Conservation (phyloP, 2,797 vertebrate genomes). For the Lycodopsis pacificus region DNA sequence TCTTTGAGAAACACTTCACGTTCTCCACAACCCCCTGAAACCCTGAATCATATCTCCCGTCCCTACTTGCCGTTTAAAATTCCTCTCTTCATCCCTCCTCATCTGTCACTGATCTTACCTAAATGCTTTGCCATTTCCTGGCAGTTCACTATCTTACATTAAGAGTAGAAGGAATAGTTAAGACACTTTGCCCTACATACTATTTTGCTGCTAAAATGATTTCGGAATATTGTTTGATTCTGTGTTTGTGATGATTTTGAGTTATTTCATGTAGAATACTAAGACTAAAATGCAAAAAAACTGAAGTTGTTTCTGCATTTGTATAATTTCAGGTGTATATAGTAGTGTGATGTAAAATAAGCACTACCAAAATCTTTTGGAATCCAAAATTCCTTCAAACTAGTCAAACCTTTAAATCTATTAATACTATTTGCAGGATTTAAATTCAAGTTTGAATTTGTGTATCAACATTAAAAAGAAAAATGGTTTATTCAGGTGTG, state of each 20-base stretch:
- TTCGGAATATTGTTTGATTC: background rate
- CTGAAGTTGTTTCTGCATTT: background rate
- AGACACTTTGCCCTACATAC: background rate
- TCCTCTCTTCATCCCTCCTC: background rate
- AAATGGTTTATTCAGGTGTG: background rate
- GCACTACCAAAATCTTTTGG: background rate
- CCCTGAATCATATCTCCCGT: slow-evolving; percentile 11
- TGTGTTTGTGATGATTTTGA: background rate
- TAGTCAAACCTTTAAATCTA: background rate
- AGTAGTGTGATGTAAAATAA: background rate
- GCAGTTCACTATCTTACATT: background rate
- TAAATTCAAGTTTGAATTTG: background rate
- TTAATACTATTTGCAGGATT: background rate
- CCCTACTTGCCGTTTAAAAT: background rate
- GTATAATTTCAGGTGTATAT: background rate
- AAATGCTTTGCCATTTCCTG: background rate
- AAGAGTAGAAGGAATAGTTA: background rate
- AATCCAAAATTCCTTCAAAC: background rate
- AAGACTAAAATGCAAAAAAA: background rate
- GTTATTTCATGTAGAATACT: background rate
- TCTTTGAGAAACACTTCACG: slow-evolving; percentile 24
- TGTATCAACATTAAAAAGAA: background rate
- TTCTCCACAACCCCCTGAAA: background rate
- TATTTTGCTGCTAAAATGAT: background rate
- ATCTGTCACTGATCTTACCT: slow-evolving; percentile 20